These are phyloP conservation scores for Subanguina moxae DNA, from an alignment of 1,140 invertebrate genomes.

Conservation along the genomic window DNA sequence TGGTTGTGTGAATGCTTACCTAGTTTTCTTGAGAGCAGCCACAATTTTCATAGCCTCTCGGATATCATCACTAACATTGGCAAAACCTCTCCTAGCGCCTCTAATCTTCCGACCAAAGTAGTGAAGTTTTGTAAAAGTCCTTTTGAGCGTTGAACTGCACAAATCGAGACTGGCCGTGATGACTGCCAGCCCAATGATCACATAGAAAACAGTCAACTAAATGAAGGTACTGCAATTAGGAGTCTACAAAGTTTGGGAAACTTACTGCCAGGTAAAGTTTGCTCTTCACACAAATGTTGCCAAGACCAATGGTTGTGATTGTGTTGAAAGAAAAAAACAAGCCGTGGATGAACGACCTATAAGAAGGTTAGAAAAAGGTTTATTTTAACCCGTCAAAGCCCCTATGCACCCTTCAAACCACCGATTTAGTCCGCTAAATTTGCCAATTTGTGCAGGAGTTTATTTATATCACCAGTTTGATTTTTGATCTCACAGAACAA, in stretches of 20 bases:
- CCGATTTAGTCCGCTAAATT: no score
- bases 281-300: conserved; percentile 55
- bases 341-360: conserved; percentile 58
- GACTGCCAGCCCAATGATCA: conserved; percentile 58
- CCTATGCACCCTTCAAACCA: no score
- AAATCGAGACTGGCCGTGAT: conserved; percentile 57
- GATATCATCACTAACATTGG: conserved; percentile 57
- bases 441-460: no score
- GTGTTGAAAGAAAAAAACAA: conserved; percentile 59
- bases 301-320: conserved; percentile 58
- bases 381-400: no score
- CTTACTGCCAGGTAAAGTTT: conserved; percentile 53
- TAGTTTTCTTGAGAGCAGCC: conserved; percentile 57
- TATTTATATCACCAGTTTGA: no score
- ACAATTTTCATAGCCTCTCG: conserved; percentile 59
- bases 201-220: conserved; percentile 56
- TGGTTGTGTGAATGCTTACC: no score
- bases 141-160: conserved; percentile 54
- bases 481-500: no score
- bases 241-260: no score
- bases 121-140: no score
- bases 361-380: neutral
- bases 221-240: conserved; percentile 13
- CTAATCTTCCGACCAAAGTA: conserved; percentile 58
- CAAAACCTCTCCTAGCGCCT: conserved; percentile 52